Evolutionary conservation across 2,888 invertebrate genomes (phyloP).

Genomic region (Thymelicus lineola): DNA sequence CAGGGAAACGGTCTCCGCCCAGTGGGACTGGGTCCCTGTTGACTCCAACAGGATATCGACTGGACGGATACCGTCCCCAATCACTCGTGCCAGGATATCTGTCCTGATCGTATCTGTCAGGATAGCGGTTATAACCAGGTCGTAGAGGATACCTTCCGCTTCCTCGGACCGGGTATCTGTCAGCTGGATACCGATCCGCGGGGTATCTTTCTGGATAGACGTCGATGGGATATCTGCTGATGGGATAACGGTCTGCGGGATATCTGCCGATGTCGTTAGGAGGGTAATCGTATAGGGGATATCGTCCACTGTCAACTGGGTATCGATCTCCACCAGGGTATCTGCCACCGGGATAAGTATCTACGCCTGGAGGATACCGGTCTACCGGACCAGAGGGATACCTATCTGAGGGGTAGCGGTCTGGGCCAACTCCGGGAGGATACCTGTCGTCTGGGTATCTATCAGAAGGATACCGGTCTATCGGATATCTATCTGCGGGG

Average conservation of each 20-base stretch:
- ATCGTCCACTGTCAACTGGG: slow-evolving; percentile 71
- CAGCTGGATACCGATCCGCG: slow-evolving; percentile 64
- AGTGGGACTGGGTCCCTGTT: slow-evolving; percentile 80
- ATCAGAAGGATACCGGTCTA: slow-evolving; percentile 61
- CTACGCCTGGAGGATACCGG: slow-evolving; percentile 68
- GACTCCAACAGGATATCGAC: slow-evolving; percentile 78
- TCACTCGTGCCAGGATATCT: slow-evolving; percentile 66
- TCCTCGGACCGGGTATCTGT: slow-evolving; percentile 67
- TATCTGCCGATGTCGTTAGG: slow-evolving; percentile 68
- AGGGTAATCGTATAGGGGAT: slow-evolving; percentile 60
- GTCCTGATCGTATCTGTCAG: slow-evolving; percentile 81
- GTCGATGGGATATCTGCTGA: slow-evolving; percentile 72
- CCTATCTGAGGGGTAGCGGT: slow-evolving; percentile 57
- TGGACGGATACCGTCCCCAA: slow-evolving; percentile 70
- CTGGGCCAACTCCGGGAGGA: slow-evolving; percentile 70
- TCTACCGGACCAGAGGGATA: slow-evolving; percentile 54
- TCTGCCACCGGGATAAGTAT: slow-evolving; percentile 75
- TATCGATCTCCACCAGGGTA: slow-evolving; percentile 72
- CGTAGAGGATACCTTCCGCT: slow-evolving; percentile 57
- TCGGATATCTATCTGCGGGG: slow-evolving; percentile 59
- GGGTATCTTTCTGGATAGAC: slow-evolving; percentile 69
- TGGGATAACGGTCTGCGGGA: slow-evolving; percentile 71
- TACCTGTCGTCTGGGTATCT: slow-evolving; percentile 79
- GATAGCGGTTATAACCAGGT: slow-evolving; percentile 66
- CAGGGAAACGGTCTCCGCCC: slow-evolving; percentile 80